phyloP scores from a whole-genome alignment of 1,140 invertebrate species.

The Pteromalus puparum region DNA sequence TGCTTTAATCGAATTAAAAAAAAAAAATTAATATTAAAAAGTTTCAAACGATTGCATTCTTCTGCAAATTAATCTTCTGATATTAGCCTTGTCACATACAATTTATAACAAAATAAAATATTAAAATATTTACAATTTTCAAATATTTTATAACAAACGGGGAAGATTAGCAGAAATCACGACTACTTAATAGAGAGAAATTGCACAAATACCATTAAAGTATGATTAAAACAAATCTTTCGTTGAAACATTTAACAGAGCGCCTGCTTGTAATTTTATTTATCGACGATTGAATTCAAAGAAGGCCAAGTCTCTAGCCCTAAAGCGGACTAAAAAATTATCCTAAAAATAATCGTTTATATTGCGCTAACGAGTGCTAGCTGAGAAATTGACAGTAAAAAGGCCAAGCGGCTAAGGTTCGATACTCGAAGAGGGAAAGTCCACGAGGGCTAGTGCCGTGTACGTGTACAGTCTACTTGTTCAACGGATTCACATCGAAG shows the following conservation, averaged over 20 bases:
- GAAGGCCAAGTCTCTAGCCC: constrained; percentile 20
- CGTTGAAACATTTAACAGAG: not conserved
- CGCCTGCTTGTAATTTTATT: not conserved
- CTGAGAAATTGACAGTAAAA: constrained; percentile 66
- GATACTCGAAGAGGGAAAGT: constrained; percentile 47
- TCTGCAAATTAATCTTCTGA: not conserved
- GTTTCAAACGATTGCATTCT: too few relatives aligned
- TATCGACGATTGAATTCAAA: constrained; percentile 51
- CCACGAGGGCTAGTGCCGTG: constrained; percentile 44
- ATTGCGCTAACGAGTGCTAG: constrained; percentile 31
- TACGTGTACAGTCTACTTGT: constrained; percentile 5
- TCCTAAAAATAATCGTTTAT: constrained; percentile 34
- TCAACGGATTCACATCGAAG: not conserved
- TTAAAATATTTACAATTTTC: not conserved
- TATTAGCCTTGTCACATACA: not conserved
- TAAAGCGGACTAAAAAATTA: constrained; percentile 6
- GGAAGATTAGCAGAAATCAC: not conserved
- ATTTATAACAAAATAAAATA: too few relatives aligned
- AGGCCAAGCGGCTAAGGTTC: constrained; percentile 58
- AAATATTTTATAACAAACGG: not conserved
- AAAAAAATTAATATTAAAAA: not conserved
- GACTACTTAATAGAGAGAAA: not conserved
- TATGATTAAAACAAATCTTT: not conserved
- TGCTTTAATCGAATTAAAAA: not conserved
- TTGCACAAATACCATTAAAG: constrained; percentile 3